phyloP scores from a whole-genome alignment of 2,113 vertebrate species.

The Crotalus tigris region DNA sequence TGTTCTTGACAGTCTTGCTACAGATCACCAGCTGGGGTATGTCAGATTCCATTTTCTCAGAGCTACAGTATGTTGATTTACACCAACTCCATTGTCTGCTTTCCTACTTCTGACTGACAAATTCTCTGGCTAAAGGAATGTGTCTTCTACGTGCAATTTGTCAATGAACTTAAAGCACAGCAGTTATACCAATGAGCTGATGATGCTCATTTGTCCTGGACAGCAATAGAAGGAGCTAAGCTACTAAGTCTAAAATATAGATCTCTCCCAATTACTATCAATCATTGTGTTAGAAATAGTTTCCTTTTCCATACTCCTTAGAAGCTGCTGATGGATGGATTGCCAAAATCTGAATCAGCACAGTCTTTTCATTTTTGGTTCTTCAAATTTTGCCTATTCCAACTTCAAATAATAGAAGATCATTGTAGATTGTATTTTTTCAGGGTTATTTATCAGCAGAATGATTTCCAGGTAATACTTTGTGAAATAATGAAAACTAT shows the following conservation, averaged over 20 bases:
- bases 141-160: slow-evolving; percentile 2
- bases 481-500: background rate
- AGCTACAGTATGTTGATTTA: slow-evolving; percentile 8
- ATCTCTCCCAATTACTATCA: fast-evolving
- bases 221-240: background rate
- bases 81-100: slow-evolving; percentile 10
- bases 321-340: background rate
- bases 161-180: background rate
- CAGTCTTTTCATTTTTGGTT: slow-evolving; percentile 35
- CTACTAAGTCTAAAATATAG: fast-evolving
- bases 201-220: background rate
- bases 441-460: background rate
- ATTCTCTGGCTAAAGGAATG: background rate
- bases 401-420: fast-evolving
- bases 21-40: slow-evolving; percentile 16
- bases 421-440: background rate
- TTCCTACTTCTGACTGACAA: background rate
- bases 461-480: background rate
- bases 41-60: slow-evolving; percentile 14
- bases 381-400: fast-evolving
- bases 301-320: background rate
- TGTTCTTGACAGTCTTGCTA: slow-evolving; percentile 7
- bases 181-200: fast-evolving
- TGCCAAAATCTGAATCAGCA: background rate
- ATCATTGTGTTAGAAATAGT: background rate